These are phyloP conservation scores for Boloria selene DNA, from an alignment of 2,888 invertebrate species.

Conservation along the genomic window DNA sequence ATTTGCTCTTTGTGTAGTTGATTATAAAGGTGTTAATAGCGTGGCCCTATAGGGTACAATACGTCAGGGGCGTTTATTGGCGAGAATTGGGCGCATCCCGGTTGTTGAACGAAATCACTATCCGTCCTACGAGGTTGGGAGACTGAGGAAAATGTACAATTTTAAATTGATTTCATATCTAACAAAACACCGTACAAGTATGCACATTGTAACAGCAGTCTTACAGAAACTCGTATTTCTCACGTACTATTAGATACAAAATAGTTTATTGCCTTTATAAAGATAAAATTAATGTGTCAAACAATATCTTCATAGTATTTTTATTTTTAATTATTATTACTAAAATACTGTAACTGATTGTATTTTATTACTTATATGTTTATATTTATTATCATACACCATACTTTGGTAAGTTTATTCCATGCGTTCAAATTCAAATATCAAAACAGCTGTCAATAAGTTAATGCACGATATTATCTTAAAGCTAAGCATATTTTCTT, in stretches of 20 bases:
- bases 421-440: background rate
- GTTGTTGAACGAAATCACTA: conserved; percentile 77
- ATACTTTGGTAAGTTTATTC: too few relatives aligned
- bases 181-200: background rate
- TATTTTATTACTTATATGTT: too few relatives aligned
- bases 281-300: too few relatives aligned
- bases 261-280: background rate
- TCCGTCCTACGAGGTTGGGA: conserved; percentile 69
- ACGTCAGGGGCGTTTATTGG: conserved; percentile 77
- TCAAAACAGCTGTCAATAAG: conserved; percentile 25
- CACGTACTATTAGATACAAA: too few relatives aligned
- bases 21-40: conserved; percentile 56
- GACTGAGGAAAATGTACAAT: conserved; percentile 16
- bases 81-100: conserved; percentile 82
- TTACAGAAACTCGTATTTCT: too few relatives aligned
- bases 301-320: too few relatives aligned
- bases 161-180: conserved; percentile 7
- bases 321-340: too few relatives aligned
- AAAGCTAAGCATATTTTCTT: conserved; percentile 24
- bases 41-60: conserved; percentile 59
- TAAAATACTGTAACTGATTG: too few relatives aligned
- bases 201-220: too few relatives aligned
- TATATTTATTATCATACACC: too few relatives aligned
- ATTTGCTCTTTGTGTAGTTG: conserved; percentile 58
- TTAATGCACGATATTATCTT: conserved; percentile 27